Evolutionary conservation across 2,113 vertebrate genomes (phyloP), one percentile per base, ranked within the genome.

Genomic region (Brachyhypopomus occidentalis): DNA sequence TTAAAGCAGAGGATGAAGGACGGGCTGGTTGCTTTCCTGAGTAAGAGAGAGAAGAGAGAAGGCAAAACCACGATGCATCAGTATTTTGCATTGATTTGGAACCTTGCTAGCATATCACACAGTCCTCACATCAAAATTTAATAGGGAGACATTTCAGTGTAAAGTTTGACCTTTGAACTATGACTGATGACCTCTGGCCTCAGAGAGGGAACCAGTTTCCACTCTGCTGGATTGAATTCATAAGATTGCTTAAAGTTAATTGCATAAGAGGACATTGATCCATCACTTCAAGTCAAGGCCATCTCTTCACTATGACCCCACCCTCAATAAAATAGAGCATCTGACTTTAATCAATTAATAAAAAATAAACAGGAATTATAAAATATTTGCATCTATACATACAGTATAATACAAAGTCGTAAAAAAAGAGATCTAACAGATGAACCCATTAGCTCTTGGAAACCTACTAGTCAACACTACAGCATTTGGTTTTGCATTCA

Each of bases 211-310:
- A 94, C 94, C 94, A 94, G 92, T 91, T 92, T 92, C 93, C 88
- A 87, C 93, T 94, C 92, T 92, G 72, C 93, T 92, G 93, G 92
- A 91, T 90, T 91, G 94, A 95, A 95, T 95, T 95, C 95, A 96
- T 95, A 95, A 94, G 92, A 95, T 88, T 89, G 89, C 90, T 93
- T 89, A 92, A 93, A 94, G 94, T 93, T 95, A 96, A 95, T 94
- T 95, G 93, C 91, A 94, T 94, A 94, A 94, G 91, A 92, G 93
- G 92, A 93, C 89, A 91, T 92, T 93, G 93, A 95, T 95, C 94
- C 94, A 95, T 95, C 94, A 95, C 94, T 94, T 30, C 94, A 94
- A 94, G 94, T 95, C 95, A 95, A 94, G 94, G 94, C 93, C 94
- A 95, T 93, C 94, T 93, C 94, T 94, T 94, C 86, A 89, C 92